A percentile compares a stretch with the other conserved stretches of the same genome.
Evolutionary conservation across 35 echinoderm and acorn worm species (phyloP).

Genomic region (Heliocidaris erythrogramma): DNA sequence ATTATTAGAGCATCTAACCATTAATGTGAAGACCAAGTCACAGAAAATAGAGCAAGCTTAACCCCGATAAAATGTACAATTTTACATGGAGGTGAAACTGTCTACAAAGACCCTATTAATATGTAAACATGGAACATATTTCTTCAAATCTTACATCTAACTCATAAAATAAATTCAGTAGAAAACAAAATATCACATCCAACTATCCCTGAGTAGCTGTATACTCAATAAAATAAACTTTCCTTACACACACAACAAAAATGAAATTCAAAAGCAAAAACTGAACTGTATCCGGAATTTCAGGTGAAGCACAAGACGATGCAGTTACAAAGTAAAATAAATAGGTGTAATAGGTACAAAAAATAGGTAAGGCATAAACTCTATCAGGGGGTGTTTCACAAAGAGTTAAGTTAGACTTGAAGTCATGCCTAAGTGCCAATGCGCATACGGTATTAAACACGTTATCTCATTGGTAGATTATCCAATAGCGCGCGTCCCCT

Average conservation of each 20-base stretch:
- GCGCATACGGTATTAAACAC: no score
- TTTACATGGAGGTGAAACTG: background rate
- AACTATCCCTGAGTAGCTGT: conserved; percentile 9
- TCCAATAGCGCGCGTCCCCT: no score
- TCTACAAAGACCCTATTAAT: background rate
- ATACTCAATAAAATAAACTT: background rate
- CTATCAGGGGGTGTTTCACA: no score
- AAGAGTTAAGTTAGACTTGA: no score
- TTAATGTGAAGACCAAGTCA: no score
- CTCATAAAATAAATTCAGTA: background rate
- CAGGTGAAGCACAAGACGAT: background rate
- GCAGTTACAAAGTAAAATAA: background rate
- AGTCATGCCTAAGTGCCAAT: no score
- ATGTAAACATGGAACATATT: background rate
- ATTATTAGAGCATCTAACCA: no score
- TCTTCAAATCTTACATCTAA: no score
- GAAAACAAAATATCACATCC: background rate
- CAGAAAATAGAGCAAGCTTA: background rate
- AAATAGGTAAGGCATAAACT: background rate
- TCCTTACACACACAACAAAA: background rate
- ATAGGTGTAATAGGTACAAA: background rate
- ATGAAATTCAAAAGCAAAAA: background rate
- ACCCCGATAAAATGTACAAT: background rate
- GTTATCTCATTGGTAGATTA: no score
- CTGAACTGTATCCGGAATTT: background rate